Base-by-base conservation (phyloP, 1,140 invertebrate genomes). In the Tetramorium parvispinum region DNA sequence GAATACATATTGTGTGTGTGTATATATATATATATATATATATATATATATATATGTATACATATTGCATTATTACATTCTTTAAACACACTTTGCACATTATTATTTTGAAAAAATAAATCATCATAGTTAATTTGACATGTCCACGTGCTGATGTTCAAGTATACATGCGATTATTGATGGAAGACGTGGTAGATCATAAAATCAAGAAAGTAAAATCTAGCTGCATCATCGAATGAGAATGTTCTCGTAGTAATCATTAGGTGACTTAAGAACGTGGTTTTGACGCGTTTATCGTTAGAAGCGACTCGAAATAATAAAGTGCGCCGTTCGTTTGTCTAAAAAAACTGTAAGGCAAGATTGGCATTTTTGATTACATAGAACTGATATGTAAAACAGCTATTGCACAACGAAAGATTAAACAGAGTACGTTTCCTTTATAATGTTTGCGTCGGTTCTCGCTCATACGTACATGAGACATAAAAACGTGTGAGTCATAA, bases 171-270 rank as follows among this genome's bases (percentile, higher is more conserved):
- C 51, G 37, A 73, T 57, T 57, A 71, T 82, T 16, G 24, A 57
- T 32, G 66, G 21, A 32, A 27, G 65, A 59, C 46, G 13, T 6
- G 16, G 32, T 73, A 57, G 21, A 81, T 55, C 63, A n/a, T 46
- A 51, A 70, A 43, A 49, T 55, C 37, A 24, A 71, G 65, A 81
- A 70, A 81, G 51, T 57, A 70, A 70, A 70, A 55, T 55, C 37
- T 21, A 63, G 57, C 59, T 46, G n/a, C 76, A 51, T 81, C 65
- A 78, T 51, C 27, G 18, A 81, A 49, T 3, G 63, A 65, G 7
- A 32, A 32, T 21, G 75, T 81, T 81, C 18, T 68, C 18, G 43
- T 43, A n/a, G 49, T 18, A 81, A 55, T 71, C 63, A 57, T 70
- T 57, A 46, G 78, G 70, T 81, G 32, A 43, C 16, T 68, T 55